Evolutionary conservation across 2,888 invertebrate species (phyloP), one percentile per base, ranked within the genome.

Genomic region (Tetheella fluctuosa): DNA sequence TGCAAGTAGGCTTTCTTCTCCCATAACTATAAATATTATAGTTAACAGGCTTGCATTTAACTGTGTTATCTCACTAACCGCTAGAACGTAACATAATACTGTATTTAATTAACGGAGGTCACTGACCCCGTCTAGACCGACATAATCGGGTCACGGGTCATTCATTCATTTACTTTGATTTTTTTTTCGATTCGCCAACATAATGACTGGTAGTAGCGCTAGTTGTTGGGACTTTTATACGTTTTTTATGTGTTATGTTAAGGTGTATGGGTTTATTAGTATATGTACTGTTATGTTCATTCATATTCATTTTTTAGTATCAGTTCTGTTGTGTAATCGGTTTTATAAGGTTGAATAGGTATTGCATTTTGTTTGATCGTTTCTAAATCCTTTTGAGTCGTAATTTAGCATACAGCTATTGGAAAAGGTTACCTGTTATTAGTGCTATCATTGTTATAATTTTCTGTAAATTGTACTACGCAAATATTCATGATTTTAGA

Each of bases 81-180:
- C 69, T 61, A 64, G 64, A 59, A 54, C 54, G 56, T 64, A 71
- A 70, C 69, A 80, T 80, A 81, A 79, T 77, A 63, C 71, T 73
- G 76, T 80, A 80, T 84, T 84, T 80, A 55, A 55, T 55, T 55
- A 55, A 77, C 63, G 23, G 59, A 69, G 84, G 76, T 77, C 77
- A 63, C 60, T 62, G 76, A 81, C 80, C 80, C 61, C 61, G 68
- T 69, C 68, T 64, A 64, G 66, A 64, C 59, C 55, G 55, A 64
- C 48, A 20, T 48, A 20, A 8, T 10, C 48, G 69, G 80, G 78
- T 82, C 83, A 78, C 65, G 70, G 82, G 81, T 83, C 77, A 74
- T 70, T 69, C 68, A 70, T 74, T 71, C 65, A 68, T 68, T 67
- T 37, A 55, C 37, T 37, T 20, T 48, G 2, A 10, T 20, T 20